Conservation (phyloP, 2,888 invertebrate genomes). For the Gortyna flavago region DNA sequence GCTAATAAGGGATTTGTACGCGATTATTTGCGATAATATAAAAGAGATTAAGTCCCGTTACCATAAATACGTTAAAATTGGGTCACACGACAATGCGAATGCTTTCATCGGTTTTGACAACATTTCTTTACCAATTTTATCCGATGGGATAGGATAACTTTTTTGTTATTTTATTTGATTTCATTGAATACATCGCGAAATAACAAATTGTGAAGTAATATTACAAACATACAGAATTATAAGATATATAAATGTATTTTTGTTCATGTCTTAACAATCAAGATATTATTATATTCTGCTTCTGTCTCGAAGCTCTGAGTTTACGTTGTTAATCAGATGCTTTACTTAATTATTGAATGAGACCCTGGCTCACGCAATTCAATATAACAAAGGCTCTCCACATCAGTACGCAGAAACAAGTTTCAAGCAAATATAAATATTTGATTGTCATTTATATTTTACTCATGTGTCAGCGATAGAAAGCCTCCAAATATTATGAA, state of each 20-base stretch:
- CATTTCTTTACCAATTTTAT: constrained; percentile 56
- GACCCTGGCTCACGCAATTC: constrained; percentile 49
- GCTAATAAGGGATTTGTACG: constrained; percentile 84
- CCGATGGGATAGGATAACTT: constrained; percentile 34
- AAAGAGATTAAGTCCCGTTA: constrained; percentile 84
- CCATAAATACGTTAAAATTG: constrained; percentile 76
- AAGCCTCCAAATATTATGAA: constrained; percentile 79
- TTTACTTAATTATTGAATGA: constrained; percentile 56
- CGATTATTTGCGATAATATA: constrained; percentile 82
- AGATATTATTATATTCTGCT: constrained; percentile 50
- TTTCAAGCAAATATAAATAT: constrained; percentile 75
- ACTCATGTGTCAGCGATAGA: constrained; percentile 79
- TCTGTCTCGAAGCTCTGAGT: constrained; percentile 30
- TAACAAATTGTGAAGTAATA: constrained; percentile 6
- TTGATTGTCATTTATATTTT: constrained; percentile 80
- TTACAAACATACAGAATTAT: not conserved
- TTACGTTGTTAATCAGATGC: constrained; percentile 47
- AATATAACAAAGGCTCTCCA: constrained; percentile 53
- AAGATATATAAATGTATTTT: constrained; percentile 31
- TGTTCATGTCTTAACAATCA: constrained; percentile 39
- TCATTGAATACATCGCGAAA: not conserved
- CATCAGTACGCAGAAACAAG: constrained; percentile 68
- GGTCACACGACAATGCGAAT: constrained; percentile 63
- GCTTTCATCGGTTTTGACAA: constrained; percentile 63
- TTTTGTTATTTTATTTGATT: constrained; percentile 18